Conservation (phyloP, 2,113 vertebrate species). For the Tympanuchus pallidicinctus region DNA sequence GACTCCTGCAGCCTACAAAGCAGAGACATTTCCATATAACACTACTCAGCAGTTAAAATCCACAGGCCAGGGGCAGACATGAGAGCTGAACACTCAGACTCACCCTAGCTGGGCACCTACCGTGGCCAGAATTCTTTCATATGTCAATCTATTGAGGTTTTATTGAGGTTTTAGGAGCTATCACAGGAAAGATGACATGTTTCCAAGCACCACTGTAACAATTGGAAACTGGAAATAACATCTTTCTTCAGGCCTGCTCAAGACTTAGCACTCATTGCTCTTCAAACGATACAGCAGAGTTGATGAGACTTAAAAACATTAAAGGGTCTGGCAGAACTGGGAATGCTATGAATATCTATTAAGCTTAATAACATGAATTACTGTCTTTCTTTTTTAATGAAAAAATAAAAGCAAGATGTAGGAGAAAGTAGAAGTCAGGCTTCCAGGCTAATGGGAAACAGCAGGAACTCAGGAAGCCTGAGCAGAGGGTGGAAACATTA, state of each 20-base stretch:
- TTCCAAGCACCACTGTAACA: background rate
- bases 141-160: background rate
- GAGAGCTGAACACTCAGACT: background rate
- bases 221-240: background rate
- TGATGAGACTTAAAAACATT: background rate
- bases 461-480: background rate
- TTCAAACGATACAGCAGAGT: background rate
- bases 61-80: background rate
- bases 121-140: background rate
- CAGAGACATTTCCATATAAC: background rate
- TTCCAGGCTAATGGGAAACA: background rate
- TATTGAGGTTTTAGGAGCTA: background rate
- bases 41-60: background rate
- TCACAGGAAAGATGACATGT: fast-evolving
- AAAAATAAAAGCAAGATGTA: background rate
- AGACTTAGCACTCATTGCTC: background rate
- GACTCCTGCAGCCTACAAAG: background rate
- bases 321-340: background rate
- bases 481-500: background rate
- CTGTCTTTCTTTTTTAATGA: background rate
- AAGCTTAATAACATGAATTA: background rate
- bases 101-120: background rate
- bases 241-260: background rate
- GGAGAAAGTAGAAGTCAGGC: background rate
- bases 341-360: background rate